Percentiles rank a stretch among this genome's conserved stretches.
Conservation (phyloP, 2,113 vertebrate genomes). For the Callionymus lyra region DNA sequence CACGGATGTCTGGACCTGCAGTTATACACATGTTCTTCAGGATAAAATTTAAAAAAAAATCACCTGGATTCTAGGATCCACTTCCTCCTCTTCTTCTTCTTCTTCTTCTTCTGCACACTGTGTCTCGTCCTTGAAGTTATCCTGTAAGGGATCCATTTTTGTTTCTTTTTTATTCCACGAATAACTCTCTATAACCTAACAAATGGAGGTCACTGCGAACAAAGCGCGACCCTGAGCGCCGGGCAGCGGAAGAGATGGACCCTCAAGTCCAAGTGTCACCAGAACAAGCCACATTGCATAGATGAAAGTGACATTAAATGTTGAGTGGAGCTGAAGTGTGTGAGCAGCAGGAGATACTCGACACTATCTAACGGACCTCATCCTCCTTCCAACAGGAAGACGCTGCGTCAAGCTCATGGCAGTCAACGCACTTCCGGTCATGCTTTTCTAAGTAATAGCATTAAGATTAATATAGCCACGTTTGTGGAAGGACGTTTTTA, state of each 20-base stretch:
- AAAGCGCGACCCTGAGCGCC: slow-evolving; percentile 27
- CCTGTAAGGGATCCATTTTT: slow-evolving; percentile 55
- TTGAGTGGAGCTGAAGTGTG: neutral
- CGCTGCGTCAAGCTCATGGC: neutral
- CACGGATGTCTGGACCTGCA: neutral
- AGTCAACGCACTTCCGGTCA: too few species aligned
- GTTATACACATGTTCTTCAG: neutral
- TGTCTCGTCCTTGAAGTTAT: slow-evolving; percentile 40
- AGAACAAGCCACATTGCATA: slow-evolving; percentile 4
- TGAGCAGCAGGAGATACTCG: neutral
- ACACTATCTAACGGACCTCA: too few species aligned
- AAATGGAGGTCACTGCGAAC: slow-evolving; percentile 7
- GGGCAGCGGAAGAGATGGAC: slow-evolving; percentile 9
- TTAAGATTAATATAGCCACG: neutral
- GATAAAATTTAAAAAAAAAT: neutral
- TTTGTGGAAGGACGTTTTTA: slow-evolving; percentile 1
- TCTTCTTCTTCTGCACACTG: slow-evolving; percentile 66
- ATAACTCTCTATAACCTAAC: too few species aligned
- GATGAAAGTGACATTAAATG: neutral
- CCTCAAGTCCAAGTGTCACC: slow-evolving; percentile 12
- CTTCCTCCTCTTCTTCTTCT: slow-evolving; percentile 75
- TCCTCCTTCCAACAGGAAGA: too few species aligned
- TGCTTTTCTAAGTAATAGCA: too few species aligned
- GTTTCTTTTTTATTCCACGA: too few species aligned
- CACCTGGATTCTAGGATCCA: slow-evolving; percentile 92